Evolutionary conservation across 1,140 invertebrate genomes (phyloP), one percentile per base, ranked within the genome.

Genomic region (Trichogramma pretiosum): DNA sequence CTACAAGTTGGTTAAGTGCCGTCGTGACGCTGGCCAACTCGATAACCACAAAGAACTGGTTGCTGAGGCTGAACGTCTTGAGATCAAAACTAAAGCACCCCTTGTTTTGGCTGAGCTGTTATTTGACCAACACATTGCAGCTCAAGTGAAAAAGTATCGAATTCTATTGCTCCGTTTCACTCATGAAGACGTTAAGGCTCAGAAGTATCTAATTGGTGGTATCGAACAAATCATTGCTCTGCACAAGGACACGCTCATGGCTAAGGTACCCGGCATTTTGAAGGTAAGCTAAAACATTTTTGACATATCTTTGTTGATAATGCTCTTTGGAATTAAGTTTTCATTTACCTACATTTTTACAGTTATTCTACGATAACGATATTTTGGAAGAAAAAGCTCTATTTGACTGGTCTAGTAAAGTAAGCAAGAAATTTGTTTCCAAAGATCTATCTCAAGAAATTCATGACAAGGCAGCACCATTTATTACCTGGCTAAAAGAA

Each of bases 401-500:
- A 47, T 72, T 97, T n/a, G 92, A 95, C 34, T 98, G 94, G 94
- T 84, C 83, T 3, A 84, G 83, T 50, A 98, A 98, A 75, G 87
- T 83, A 9, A 87, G 87, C 47, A 93, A 91, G 70, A 97, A 96
- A 68, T 94, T 93, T 69, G 92, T 96, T 5, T 78, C 82, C 5
- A 93, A 92, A 62, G 89, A 96, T 60, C 67, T 97, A 43, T 85
- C 85, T 41, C 82, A 88, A 48, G 91, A 98, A 61, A 95, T 99
- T 65, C 89, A 93, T 55, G 81, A 84, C 32, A 87, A 90, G 60
- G 93, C 92, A 36, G 80, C 85, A 60, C 92, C 91, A 30, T 96
- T 99, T 69, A 80, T 99, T 9, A 92, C 85, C 57, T 99, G 96
- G 96, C 78, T 99, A 34, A 82, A 91, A 66, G 90, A 98, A 72